Conservation (phyloP, 2,797 vertebrate species). For the Benthosema pterotum region DNA sequence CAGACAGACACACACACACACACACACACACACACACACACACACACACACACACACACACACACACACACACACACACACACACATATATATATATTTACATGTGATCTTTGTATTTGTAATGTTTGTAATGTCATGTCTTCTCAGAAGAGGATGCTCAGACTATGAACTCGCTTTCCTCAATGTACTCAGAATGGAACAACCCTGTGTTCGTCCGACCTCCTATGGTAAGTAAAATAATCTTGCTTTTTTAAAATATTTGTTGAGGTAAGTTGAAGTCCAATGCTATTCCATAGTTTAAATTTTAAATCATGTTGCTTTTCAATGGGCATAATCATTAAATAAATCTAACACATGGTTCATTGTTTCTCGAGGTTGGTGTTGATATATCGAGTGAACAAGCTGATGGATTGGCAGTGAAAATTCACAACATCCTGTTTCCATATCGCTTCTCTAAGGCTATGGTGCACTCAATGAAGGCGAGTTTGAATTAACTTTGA, state of each 20-base stretch:
- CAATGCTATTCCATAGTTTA: neutral
- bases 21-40: neutral
- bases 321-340: neutral
- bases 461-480: constrained; percentile 96
- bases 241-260: neutral
- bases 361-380: constrained; percentile 80
- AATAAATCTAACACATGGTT: neutral
- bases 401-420: constrained; percentile 88
- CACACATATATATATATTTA: neutral
- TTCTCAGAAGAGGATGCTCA: constrained; percentile 50
- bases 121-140: constrained; percentile 11
- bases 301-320: neutral
- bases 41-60: neutral
- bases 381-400: constrained; percentile 88
- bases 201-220: constrained; percentile 92
- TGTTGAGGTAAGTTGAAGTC: too few species aligned
- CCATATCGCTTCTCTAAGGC: constrained; percentile 96
- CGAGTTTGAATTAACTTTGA: constrained; percentile 37
- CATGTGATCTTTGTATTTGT: neutral
- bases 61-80: neutral
- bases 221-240: constrained; percentile 78
- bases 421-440: constrained; percentile 94
- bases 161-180: constrained; percentile 76
- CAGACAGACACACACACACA: neutral
- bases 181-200: constrained; percentile 89